Evolutionary conservation across 1,140 invertebrate species (phyloP).

Genomic region (Drosophila kikkawai): DNA sequence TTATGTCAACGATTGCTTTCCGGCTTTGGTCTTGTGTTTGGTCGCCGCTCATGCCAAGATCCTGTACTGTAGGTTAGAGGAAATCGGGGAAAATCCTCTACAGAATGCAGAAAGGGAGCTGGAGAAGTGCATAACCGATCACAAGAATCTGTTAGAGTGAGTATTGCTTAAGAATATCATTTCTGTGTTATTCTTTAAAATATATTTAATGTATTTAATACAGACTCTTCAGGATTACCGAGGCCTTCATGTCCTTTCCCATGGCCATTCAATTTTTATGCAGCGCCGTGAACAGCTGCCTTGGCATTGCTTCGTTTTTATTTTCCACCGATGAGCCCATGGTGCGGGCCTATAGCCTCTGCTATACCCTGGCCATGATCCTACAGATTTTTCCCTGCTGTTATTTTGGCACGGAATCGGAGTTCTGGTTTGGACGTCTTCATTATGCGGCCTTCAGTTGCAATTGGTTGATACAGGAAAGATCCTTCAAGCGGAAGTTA

Average conservation of each 20-base stretch:
- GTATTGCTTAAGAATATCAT: too few species aligned
- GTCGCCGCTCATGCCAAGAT: constrained; percentile 55
- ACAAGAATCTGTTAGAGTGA: constrained; percentile 57
- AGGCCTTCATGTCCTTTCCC: constrained; percentile 62
- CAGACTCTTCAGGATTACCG: constrained; percentile 46
- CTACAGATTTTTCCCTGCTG: constrained; percentile 57
- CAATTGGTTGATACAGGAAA: constrained; percentile 48
- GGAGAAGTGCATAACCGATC: constrained; percentile 62
- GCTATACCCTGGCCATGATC: constrained; percentile 42
- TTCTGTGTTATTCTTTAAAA: too few species aligned
- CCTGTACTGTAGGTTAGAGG: constrained; percentile 39
- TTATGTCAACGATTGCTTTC: constrained; percentile 59
- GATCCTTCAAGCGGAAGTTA: constrained; percentile 50
- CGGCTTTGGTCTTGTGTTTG: constrained; percentile 47
- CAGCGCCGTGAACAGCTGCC: constrained; percentile 47
- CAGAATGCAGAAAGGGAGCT: constrained; percentile 22
- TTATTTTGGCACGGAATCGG: constrained; percentile 58
- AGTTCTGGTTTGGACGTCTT: constrained; percentile 47
- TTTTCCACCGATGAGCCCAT: constrained; percentile 45
- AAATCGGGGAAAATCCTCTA: constrained; percentile 16
- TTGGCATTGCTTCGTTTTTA: constrained; percentile 26
- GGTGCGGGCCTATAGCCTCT: constrained; percentile 28
- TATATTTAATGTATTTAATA: background rate
- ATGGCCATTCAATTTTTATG: constrained; percentile 58
- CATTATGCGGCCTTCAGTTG: constrained; percentile 56